Evolutionary conservation across 2,888 invertebrate species (phyloP), one percentile per base, ranked within the genome.

Genomic region (Herminia tarsipennalis): DNA sequence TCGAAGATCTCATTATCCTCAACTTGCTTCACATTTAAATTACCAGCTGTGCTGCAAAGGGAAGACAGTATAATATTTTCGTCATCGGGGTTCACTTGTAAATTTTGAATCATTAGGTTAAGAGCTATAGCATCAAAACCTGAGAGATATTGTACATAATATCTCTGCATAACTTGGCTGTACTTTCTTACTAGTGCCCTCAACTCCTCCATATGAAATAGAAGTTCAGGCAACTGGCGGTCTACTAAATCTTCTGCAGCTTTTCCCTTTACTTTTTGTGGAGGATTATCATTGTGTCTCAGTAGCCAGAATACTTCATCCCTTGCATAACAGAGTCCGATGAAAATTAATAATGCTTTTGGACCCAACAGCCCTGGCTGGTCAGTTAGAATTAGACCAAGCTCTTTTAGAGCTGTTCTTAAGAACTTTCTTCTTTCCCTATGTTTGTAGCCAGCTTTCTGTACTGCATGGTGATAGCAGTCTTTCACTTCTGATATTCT

Each of bases 191-290:
- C 97, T 39, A 99, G 90, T 14, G 97, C 97, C 70, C 99, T 93
- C 36, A 99, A 86, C 83, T 99, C 99, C 81, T 99, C 98, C 95
- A 99, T 99, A 76, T 99, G 98, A 78, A 99, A 99, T 5, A 99
- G 89, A 29, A 99, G 89, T 83, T 99, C 99, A 1, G 99, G 99
- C 28, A 99, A 92, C 78, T 99, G 99, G 41, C 99, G 93, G 81
- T 99, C 99, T 0, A 98, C 96, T 41, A 99, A 91, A 86, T 98
- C 98, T 85, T 98, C 98, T n/a, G 96, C 94, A 8, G 95, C 94
- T 84, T 96, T 96, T 29, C 95, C 95, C 89, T 98, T 98, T 9
- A 95, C 95, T 81, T 96, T 97, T 59, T 96, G 94, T 1, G 99
- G 99, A 22, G 98, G 98, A 88, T 99, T 98, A 69, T 98, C 98